These are phyloP conservation scores for Parochlus steinenii DNA, from an alignment of 2,888 invertebrate genomes.

Conservation along the genomic window DNA sequence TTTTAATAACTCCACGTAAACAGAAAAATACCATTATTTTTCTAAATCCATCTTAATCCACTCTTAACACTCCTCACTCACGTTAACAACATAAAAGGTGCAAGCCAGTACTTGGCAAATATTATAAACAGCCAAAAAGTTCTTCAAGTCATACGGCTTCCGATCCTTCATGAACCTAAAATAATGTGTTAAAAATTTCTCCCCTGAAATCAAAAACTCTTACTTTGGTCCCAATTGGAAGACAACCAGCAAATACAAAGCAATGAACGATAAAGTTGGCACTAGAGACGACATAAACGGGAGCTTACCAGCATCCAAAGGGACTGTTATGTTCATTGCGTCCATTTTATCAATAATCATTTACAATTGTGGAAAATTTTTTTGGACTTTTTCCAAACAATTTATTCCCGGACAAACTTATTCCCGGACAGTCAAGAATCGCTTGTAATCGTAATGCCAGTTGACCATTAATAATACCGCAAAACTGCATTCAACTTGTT, in stretches of 20 bases:
- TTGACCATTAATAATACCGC: too few relatives aligned
- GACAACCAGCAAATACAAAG: slow-evolving; percentile 20
- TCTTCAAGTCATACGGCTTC: slow-evolving; percentile 45
- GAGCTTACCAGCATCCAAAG: slow-evolving; percentile 3
- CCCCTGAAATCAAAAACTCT: slow-evolving; percentile 14
- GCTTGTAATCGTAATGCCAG: too few relatives aligned
- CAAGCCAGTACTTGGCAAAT: slow-evolving; percentile 48
- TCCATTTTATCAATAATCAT: too few relatives aligned
- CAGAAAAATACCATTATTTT: neutral
- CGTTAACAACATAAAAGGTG: slow-evolving; percentile 17
- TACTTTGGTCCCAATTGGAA: slow-evolving; percentile 18
- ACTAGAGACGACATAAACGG: slow-evolving; percentile 16
- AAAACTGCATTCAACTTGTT: too few relatives aligned
- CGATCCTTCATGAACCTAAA: slow-evolving; percentile 46
- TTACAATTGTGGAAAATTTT: too few relatives aligned
- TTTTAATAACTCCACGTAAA: slow-evolving; percentile 13
- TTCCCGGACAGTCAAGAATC: too few relatives aligned
- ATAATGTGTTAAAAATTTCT: neutral
- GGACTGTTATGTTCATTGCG: too few relatives aligned
- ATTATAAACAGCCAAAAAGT: slow-evolving; percentile 58
- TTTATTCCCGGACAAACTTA: too few relatives aligned
- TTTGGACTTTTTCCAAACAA: too few relatives aligned
- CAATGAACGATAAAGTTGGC: slow-evolving; percentile 18
- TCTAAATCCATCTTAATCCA: neutral
- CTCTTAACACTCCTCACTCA: slow-evolving; percentile 18